Percentiles rank a stretch among this genome's conserved stretches.
Evolutionary conservation across 1,140 invertebrate species (phyloP).

Genomic region (roundworm (Caenorhabditis elegans)): WBcel235 BX284605.5:8164001-8164500

Average conservation of each 20-base stretch:
- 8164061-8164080: not conserved
- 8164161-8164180: not conserved
- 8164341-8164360: not conserved
- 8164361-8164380: no score
- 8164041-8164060: not conserved
- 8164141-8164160: not conserved
- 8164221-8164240: not conserved
- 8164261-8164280: not conserved
- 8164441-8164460: not conserved
- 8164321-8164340: not conserved
- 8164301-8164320: not conserved
- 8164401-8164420: no score
- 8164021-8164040: not conserved
- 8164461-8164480: not conserved
- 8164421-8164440: constrained; percentile 15
- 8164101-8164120: not conserved
- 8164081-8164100: not conserved
- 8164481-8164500: not conserved
- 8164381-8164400: no score
- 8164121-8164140: not conserved
- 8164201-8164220: not conserved
- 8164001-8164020: not conserved
- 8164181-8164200: not conserved
- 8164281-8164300: not conserved
- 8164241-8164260: not conserved